Conservation (phyloP, 2,113 vertebrate species). For the Psammodynastes pulverulentus region DNA sequence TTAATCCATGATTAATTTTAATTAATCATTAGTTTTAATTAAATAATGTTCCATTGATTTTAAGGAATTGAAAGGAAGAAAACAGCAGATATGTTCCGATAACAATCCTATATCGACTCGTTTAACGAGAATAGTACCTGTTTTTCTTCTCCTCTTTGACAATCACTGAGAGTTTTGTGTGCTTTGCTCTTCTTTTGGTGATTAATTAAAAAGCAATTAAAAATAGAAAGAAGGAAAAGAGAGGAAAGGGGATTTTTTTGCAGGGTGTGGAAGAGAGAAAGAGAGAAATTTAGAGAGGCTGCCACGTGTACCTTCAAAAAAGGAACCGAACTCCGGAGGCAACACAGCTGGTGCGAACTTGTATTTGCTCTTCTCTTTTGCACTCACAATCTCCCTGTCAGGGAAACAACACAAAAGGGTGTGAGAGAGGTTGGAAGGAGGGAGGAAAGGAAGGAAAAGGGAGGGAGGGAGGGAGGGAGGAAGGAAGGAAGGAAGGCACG, state of each 20-base stretch:
- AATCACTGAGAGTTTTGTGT: neutral
- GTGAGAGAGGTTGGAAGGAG: neutral
- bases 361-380: conserved; percentile 91
- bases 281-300: neutral
- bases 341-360: conserved; percentile 84
- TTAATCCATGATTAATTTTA: neutral
- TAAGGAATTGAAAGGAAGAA: neutral
- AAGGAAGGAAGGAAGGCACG: no score
- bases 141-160: neutral
- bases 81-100: neutral
- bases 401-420: neutral
- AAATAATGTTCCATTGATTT: neutral
- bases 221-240: neutral
- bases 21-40: neutral
- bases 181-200: neutral
- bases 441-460: no score
- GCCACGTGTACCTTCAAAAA: conserved; percentile 81
- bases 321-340: conserved; percentile 76
- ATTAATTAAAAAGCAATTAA: neutral
- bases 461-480: no score
- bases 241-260: neutral
- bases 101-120: neutral
- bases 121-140: neutral
- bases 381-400: conserved; percentile 85
- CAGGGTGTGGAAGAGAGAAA: neutral